These are phyloP conservation scores for Microcebus tavaratra DNA, from an alignment of 2,113 vertebrate species.

Conservation along the genomic window DNA sequence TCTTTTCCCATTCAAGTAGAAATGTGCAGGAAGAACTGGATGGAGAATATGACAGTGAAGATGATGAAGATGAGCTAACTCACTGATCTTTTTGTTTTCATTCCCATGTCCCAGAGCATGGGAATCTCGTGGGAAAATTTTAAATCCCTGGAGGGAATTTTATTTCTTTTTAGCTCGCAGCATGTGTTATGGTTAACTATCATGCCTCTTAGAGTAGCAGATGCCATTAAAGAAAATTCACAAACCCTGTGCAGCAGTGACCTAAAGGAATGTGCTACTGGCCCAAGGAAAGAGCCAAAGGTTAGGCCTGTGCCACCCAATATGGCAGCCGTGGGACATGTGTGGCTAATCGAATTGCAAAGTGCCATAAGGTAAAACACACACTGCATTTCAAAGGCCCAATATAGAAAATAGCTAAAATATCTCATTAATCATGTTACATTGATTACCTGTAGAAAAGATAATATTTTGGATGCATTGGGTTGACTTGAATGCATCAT, in stretches of 20 bases:
- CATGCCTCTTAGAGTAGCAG: not conserved
- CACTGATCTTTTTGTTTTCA: not conserved
- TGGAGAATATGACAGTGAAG: not conserved
- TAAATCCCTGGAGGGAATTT: not conserved
- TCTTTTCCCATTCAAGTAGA: not conserved
- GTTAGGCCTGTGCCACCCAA: not conserved
- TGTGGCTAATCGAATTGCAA: not conserved
- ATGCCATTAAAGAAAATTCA: not conserved
- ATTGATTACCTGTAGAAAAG: not conserved
- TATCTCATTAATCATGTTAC: not conserved
- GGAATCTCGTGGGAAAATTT: slow-evolving; percentile 4
- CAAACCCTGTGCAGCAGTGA: not conserved
- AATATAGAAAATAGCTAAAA: not conserved
- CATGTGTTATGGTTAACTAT: not conserved
- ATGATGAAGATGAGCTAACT: not conserved
- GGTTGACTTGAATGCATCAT: not conserved
- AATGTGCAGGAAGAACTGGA: not conserved
- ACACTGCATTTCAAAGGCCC: not conserved
- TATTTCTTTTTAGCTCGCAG: not conserved
- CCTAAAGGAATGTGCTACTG: not conserved
- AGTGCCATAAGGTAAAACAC: not conserved
- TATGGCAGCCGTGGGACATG: not conserved
- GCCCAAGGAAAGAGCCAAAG: not conserved
- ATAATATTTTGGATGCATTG: not conserved
- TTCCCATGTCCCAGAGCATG: not conserved